These are phyloP conservation scores for Myripristis murdjan DNA, from an alignment of 2,797 vertebrate genomes.

Conservation along the genomic window DNA sequence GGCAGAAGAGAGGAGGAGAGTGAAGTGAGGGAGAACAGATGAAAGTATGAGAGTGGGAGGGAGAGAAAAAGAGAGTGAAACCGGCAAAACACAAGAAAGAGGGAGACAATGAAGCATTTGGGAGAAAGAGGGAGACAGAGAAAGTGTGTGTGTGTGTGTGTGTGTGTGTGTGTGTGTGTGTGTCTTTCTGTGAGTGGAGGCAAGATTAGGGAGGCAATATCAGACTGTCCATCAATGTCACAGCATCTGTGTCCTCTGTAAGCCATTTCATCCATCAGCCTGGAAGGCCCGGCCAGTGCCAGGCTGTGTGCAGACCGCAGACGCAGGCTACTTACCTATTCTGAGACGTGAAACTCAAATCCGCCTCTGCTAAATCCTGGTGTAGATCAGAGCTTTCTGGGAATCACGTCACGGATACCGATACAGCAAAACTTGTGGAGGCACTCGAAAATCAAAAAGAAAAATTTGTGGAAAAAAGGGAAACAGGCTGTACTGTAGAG, in stretches of 20 bases:
- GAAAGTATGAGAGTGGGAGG: neutral
- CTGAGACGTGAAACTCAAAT: conserved; percentile 48
- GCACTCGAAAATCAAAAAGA: conserved; percentile 5
- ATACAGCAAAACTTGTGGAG: conserved; percentile 13
- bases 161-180: conserved; percentile 43
- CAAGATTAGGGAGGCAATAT: conserved; percentile 80
- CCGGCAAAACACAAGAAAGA: conserved; percentile 39
- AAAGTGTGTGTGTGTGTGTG: conserved; percentile 49
- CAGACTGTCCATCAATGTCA: conserved; percentile 84
- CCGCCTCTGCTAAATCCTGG: conserved; percentile 32
- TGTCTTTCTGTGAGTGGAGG: conserved; percentile 46
- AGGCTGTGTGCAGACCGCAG: conserved; percentile 37
- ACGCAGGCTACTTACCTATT: conserved; percentile 60
- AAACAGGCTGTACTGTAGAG: neutral
- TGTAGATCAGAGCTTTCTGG: conserved; percentile 27
- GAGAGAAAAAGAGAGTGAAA: conserved; percentile 11
- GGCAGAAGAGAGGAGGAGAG: neutral
- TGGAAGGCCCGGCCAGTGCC: conserved; percentile 32
- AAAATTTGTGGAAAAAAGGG: conserved; percentile 1
- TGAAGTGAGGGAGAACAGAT: neutral
- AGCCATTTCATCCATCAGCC: conserved; percentile 78
- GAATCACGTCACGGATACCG: conserved; percentile 27
- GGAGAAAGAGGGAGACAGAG: conserved; percentile 40
- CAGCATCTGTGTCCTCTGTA: conserved; percentile 75
- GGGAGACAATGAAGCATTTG: conserved; percentile 18